Percentiles rank a stretch among this genome's conserved stretches.
These are phyloP conservation scores for Platysternon megacephalum DNA, from an alignment of 2,113 vertebrate species.

Conservation along the genomic window DNA sequence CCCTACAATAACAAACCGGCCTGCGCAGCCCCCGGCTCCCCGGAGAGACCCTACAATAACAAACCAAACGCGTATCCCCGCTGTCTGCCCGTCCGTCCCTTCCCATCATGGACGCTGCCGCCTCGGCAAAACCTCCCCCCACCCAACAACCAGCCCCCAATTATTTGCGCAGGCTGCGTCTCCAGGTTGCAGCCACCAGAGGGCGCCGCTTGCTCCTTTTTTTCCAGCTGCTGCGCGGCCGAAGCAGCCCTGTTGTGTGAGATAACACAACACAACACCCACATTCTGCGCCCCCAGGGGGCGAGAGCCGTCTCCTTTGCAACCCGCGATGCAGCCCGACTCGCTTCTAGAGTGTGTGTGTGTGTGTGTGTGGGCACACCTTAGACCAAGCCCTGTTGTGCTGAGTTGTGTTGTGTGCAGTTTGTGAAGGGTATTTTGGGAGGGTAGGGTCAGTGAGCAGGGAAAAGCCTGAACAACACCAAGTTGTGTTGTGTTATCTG, in stretches of 20 bases:
- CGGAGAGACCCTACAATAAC: not conserved
- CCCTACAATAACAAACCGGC: too few species aligned
- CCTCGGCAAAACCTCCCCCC: too few species aligned
- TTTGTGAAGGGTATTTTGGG: not conserved
- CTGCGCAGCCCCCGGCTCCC: too few species aligned
- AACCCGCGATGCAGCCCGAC: not conserved
- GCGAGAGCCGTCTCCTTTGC: not conserved
- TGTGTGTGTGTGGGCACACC: too few species aligned
- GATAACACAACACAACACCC: too few species aligned
- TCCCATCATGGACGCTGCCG: too few species aligned
- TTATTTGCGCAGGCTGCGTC: not conserved
- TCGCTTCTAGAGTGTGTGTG: not conserved
- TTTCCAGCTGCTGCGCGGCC: too few species aligned
- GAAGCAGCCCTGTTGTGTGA: too few species aligned
- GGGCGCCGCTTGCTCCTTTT: not conserved
- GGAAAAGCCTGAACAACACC: not conserved
- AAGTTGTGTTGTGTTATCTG: not conserved
- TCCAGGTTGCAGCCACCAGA: not conserved
- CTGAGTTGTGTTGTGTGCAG: not conserved
- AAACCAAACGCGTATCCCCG: not conserved
- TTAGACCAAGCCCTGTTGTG: not conserved
- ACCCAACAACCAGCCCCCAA: not conserved
- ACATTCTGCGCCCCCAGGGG: too few species aligned
- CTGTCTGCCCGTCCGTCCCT: too few species aligned
- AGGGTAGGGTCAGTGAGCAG: too few species aligned